These are phyloP conservation scores for Heliangelus exortis DNA, from an alignment of 2,797 vertebrate species.

Conservation along the genomic window DNA sequence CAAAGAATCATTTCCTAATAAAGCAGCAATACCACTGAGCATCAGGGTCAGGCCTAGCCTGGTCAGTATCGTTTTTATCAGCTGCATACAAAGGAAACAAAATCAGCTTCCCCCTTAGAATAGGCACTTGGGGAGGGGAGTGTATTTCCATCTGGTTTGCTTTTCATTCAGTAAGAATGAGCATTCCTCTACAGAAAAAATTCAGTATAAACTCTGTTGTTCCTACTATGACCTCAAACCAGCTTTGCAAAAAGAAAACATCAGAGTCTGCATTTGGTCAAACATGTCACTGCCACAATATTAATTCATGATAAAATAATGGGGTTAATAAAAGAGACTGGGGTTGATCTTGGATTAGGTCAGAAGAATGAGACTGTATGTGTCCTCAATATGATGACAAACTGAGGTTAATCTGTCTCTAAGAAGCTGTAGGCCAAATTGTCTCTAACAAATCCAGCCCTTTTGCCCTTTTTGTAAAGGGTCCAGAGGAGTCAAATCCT, in stretches of 20 bases:
- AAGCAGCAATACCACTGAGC: constrained; percentile 14
- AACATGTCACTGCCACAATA: neutral
- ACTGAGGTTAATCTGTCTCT: constrained; percentile 56
- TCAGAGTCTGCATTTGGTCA: neutral
- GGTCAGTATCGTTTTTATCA: neutral
- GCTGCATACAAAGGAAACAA: neutral
- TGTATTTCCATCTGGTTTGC: neutral
- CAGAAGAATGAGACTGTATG: constrained; percentile 17
- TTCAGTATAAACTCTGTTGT: neutral
- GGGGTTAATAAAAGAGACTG: neutral
- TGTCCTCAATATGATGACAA: constrained; percentile 50
- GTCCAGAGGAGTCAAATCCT: neutral
- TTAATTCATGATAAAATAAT: constrained; percentile 13
- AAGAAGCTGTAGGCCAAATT: constrained; percentile 58
- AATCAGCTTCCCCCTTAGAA: neutral
- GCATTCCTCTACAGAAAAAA: neutral
- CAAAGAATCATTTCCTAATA: constrained; percentile 34
- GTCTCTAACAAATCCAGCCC: constrained; percentile 53
- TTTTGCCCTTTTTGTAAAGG: constrained; percentile 43
- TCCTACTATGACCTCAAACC: neutral
- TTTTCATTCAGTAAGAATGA: neutral
- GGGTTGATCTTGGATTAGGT: constrained; percentile 51
- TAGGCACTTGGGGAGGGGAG: neutral
- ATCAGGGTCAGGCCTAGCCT: constrained; percentile 3
- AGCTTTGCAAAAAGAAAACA: neutral